These are phyloP conservation scores for Drosophila pseudoananassae DNA, from an alignment of 1,140 invertebrate species.

Conservation along the genomic window DNA sequence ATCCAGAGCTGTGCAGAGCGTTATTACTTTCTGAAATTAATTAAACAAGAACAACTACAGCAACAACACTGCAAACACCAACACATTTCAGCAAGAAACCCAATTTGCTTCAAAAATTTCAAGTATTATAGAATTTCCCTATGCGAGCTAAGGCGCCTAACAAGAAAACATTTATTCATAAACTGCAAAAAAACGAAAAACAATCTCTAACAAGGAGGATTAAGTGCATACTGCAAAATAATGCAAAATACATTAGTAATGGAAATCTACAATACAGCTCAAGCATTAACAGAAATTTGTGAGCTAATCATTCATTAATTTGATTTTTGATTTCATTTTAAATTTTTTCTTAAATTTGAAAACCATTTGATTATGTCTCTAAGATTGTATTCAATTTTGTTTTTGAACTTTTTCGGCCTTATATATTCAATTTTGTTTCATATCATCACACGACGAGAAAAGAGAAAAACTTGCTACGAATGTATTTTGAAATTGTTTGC, in stretches of 20 bases:
- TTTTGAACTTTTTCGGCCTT: not conserved
- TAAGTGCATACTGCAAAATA: conserved; percentile 56
- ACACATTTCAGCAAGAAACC: conserved; percentile 51
- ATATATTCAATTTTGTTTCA: too few species aligned
- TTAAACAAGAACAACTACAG: conserved; percentile 21
- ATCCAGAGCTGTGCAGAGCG: conserved; percentile 28
- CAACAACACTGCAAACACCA: conserved; percentile 39
- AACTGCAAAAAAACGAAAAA: conserved; percentile 29
- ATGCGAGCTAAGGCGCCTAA: conserved; percentile 6
- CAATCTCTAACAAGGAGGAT: conserved; percentile 18
- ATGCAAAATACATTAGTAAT: conserved; percentile 54
- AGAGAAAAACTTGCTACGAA: not conserved
- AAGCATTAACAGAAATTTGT: conserved; percentile 9
- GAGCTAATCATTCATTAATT: conserved; percentile 2
- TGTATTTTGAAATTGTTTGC: conserved; percentile 58
- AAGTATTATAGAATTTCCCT: conserved; percentile 4
- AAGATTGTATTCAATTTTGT: not conserved
- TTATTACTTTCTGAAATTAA: conserved; percentile 25
- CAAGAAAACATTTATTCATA: conserved; percentile 6
- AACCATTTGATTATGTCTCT: not conserved
- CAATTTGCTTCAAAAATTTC: conserved; percentile 7
- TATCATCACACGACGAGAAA: too few species aligned
- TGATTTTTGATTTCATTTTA: conserved; percentile 8
- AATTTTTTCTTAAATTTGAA: not conserved
- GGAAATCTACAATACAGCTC: conserved; percentile 37